Evolutionary conservation across 2,888 invertebrate species (phyloP).

Genomic region (Thymelicus lineola): DNA sequence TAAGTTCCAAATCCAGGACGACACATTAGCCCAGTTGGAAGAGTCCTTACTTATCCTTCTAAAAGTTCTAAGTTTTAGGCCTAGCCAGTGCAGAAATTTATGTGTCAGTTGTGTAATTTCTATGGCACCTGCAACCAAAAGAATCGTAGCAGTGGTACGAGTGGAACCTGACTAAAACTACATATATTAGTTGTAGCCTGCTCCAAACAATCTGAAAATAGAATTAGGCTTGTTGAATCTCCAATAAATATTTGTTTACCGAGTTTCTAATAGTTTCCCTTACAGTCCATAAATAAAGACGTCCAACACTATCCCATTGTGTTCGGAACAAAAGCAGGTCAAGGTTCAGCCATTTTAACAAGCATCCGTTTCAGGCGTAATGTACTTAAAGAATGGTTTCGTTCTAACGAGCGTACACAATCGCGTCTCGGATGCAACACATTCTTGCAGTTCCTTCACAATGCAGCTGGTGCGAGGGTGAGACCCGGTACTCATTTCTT

Average conservation of each 20-base stretch:
- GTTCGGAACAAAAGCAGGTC: constrained; percentile 33
- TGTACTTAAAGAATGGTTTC: constrained; percentile 31
- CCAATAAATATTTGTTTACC: background rate
- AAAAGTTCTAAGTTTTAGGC: no score
- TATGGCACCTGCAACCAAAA: no score
- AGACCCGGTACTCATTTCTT: constrained; percentile 15
- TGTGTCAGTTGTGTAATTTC: no score
- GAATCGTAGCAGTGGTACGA: no score
- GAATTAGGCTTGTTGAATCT: background rate
- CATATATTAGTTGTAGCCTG: no score
- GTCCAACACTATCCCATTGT: constrained; percentile 22
- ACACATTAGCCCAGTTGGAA: no score
- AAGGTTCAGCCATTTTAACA: constrained; percentile 35
- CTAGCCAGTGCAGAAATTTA: no score
- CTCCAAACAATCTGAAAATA: background rate
- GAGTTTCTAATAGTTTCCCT: background rate
- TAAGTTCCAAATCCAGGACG: no score
- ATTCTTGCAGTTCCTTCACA: constrained; percentile 30
- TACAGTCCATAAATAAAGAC: background rate
- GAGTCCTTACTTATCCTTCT: no score
- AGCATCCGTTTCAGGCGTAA: constrained; percentile 35
- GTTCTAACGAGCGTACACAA: constrained; percentile 29
- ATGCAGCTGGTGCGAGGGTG: constrained; percentile 5
- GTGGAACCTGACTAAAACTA: no score
- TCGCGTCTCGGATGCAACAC: constrained; percentile 31